Evolutionary conservation across 2,113 vertebrate genomes (phyloP).

Genomic region (Pseudorhombus dupliciocellatus): DNA sequence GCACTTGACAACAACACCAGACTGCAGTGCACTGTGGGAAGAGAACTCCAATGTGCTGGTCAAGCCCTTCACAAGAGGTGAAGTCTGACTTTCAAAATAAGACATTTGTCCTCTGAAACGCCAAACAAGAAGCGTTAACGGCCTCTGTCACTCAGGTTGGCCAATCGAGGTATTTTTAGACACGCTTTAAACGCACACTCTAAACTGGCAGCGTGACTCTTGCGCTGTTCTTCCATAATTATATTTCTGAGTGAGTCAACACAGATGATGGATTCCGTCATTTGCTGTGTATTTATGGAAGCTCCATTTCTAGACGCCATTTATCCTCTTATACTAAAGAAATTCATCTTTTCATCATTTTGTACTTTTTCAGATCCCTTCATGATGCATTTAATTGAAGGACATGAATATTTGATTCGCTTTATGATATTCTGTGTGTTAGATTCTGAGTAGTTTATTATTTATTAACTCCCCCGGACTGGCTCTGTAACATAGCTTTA

Average conservation of each 20-base stretch:
- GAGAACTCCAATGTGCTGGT: neutral
- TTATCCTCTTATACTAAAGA: neutral
- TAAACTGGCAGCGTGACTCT: too few species aligned
- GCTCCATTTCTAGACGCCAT: neutral
- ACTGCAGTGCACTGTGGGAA: constrained; percentile 1
- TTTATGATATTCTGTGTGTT: neutral
- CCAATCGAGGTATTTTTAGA: too few species aligned
- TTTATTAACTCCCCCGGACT: neutral
- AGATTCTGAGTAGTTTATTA: constrained; percentile 2
- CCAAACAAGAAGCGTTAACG: too few species aligned
- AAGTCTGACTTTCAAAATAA: neutral
- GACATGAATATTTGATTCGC: constrained; percentile 1
- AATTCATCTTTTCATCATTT: neutral
- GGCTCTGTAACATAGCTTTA: neutral
- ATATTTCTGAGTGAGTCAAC: too few species aligned
- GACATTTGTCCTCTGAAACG: neutral
- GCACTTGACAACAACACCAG: too few species aligned
- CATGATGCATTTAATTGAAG: neutral
- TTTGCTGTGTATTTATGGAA: too few species aligned
- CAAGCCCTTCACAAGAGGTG: neutral
- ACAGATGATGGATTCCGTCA: too few species aligned
- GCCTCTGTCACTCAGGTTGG: too few species aligned
- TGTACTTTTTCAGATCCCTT: neutral
- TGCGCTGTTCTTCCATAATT: too few species aligned
- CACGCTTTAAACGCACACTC: too few species aligned